Conservation (phyloP, 2,797 vertebrate species). For the Chelonia mydas region DNA sequence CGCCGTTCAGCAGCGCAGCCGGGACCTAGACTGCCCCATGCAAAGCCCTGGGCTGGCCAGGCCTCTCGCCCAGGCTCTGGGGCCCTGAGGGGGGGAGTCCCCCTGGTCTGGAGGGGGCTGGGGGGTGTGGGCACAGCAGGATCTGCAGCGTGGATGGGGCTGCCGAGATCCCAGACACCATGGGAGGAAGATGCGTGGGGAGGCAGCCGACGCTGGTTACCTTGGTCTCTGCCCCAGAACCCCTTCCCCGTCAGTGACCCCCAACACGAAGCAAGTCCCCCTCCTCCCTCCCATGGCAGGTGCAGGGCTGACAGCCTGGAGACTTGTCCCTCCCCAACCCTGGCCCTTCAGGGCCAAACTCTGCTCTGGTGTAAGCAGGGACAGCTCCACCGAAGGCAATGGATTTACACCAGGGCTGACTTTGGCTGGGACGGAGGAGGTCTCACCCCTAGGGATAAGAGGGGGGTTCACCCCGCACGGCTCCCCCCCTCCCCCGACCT, state of each 20-base stretch:
- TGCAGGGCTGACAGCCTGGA: background rate
- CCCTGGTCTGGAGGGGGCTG: background rate
- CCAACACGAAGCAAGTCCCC: background rate
- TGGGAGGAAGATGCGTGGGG: background rate
- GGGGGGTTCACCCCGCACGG: background rate
- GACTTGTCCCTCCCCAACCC: background rate
- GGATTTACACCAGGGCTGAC: background rate
- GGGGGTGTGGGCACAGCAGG: background rate
- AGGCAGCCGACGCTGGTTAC: background rate
- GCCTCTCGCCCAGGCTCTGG: background rate
- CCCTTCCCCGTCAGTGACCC: background rate
- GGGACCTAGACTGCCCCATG: background rate
- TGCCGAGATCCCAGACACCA: fast-evolving
- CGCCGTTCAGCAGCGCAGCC: background rate
- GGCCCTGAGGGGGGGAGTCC: fast-evolving
- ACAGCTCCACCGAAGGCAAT: background rate
- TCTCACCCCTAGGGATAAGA: background rate
- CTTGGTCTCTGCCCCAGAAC: background rate
- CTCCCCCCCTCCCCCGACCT: background rate
- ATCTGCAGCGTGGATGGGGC: background rate
- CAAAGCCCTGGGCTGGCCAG: background rate
- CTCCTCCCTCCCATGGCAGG: fast-evolving
- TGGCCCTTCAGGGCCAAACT: background rate
- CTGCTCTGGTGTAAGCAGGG: background rate
- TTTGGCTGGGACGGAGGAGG: background rate